Conservation (phyloP, 1,140 invertebrate genomes). For the Drosophila prosaltans region DNA sequence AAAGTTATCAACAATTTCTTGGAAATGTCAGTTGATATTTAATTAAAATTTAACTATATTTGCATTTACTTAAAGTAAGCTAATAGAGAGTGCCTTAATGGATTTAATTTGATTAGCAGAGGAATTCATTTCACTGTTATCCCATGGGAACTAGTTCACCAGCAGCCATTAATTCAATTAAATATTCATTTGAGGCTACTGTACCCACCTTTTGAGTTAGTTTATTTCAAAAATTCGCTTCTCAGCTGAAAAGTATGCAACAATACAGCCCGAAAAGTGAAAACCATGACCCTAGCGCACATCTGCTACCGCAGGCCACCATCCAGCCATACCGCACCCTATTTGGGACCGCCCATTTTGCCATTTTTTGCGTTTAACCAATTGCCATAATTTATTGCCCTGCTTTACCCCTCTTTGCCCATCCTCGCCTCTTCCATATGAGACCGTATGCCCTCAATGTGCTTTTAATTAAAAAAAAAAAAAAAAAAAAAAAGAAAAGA, state of each 20-base stretch:
- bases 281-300: conserved; percentile 16
- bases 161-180: background rate
- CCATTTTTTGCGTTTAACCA: conserved; percentile 42
- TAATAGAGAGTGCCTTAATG: no score
- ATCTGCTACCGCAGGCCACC: conserved; percentile 24
- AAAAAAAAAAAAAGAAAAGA: conserved; percentile 19
- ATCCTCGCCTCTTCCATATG: background rate
- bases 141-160: no score
- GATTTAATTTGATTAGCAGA: no score
- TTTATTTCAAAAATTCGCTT: conserved; percentile 3
- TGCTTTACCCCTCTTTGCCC: conserved; percentile 22
- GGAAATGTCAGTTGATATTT: no score
- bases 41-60: no score
- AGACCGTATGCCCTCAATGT: conserved; percentile 37
- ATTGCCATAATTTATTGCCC: conserved; percentile 69
- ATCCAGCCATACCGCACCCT: background rate
- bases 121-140: no score
- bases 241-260: conserved; percentile 19
- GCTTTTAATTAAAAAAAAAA: conserved; percentile 71
- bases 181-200: background rate
- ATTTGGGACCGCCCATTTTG: background rate
- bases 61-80: no score
- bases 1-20: no score
- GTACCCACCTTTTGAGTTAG: conserved; percentile 7
- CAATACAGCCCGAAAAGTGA: background rate